These are phyloP conservation scores for Drosophila eugracilis DNA, from an alignment of 1,140 invertebrate species.

Conservation along the genomic window DNA sequence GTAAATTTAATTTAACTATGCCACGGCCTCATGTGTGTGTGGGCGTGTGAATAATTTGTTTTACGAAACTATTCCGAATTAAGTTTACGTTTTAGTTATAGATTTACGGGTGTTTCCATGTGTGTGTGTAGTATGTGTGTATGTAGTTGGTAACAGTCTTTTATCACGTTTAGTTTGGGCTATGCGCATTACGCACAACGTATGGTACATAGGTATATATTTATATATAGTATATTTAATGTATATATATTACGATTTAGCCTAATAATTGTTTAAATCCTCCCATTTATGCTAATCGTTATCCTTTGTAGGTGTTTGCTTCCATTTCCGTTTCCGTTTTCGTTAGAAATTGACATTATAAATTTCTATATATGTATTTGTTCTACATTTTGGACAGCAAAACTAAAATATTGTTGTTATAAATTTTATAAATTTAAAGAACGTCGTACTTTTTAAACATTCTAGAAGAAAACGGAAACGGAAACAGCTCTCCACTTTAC, in stretches of 20 bases:
- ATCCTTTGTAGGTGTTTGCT: constrained; percentile 1
- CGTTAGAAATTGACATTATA: not conserved
- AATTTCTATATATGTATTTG: not conserved
- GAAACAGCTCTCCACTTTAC: constrained; percentile 10
- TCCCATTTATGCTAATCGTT: constrained; percentile 19
- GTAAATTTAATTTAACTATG: constrained; percentile 44
- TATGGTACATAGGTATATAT: constrained; percentile 40
- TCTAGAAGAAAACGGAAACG: constrained; percentile 14
- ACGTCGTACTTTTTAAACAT: not conserved
- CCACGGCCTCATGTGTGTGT: not conserved
- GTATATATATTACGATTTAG: constrained; percentile 37
- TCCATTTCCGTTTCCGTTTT: constrained; percentile 9
- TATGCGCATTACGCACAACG: constrained; percentile 57
- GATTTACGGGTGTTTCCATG: constrained; percentile 31
- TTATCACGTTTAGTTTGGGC: constrained; percentile 77
- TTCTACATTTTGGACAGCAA: not conserved
- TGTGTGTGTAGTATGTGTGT: constrained; percentile 44
- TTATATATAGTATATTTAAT: constrained; percentile 36
- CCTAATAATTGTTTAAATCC: constrained; percentile 37
- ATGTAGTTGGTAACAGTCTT: constrained; percentile 74
- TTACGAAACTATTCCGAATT: constrained; percentile 39
- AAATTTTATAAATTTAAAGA: not conserved
- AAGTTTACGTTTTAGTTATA: constrained; percentile 44
- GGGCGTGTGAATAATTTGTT: constrained; percentile 14
- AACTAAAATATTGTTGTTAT: not conserved